These are phyloP conservation scores for Campoletis sonorensis DNA, from an alignment of 1,140 invertebrate species.

Conservation along the genomic window DNA sequence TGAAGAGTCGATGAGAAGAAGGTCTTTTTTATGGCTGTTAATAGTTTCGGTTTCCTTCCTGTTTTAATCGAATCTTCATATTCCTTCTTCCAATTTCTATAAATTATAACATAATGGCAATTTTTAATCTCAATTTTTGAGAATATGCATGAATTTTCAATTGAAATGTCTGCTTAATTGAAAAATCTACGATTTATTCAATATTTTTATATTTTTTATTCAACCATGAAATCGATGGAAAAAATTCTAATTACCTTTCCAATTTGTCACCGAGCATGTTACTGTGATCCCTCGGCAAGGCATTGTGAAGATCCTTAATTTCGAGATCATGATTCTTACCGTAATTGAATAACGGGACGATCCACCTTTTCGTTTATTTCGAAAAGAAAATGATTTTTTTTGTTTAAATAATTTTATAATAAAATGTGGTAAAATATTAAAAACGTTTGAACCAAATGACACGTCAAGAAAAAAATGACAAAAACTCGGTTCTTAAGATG, in stretches of 20 bases:
- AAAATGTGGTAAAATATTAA: conserved; percentile 12
- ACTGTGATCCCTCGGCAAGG: conserved; percentile 78
- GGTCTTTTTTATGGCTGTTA: conserved; percentile 68
- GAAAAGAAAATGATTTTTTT: no score
- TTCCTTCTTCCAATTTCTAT: conserved; percentile 72
- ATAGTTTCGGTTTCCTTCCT: conserved; percentile 67
- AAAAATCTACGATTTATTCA: no score
- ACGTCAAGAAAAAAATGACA: no score
- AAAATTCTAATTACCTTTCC: no score
- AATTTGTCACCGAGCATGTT: conserved; percentile 79
- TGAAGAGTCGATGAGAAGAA: conserved; percentile 65
- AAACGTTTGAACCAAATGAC: not conserved
- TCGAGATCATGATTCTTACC: conserved; percentile 65
- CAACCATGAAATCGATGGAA: no score
- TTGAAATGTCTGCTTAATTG: no score
- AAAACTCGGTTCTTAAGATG: no score
- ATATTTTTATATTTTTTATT: no score
- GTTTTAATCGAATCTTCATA: conserved; percentile 65
- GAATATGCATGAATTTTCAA: no score
- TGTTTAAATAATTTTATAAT: no score
- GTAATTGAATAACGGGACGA: conserved; percentile 64
- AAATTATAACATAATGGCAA: not conserved
- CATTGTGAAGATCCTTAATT: conserved; percentile 71
- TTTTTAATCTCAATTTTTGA: not conserved
- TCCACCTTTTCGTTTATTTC: no score